These are phyloP conservation scores for Falco biarmicus DNA, from an alignment of 2,797 vertebrate genomes.

Conservation along the genomic window DNA sequence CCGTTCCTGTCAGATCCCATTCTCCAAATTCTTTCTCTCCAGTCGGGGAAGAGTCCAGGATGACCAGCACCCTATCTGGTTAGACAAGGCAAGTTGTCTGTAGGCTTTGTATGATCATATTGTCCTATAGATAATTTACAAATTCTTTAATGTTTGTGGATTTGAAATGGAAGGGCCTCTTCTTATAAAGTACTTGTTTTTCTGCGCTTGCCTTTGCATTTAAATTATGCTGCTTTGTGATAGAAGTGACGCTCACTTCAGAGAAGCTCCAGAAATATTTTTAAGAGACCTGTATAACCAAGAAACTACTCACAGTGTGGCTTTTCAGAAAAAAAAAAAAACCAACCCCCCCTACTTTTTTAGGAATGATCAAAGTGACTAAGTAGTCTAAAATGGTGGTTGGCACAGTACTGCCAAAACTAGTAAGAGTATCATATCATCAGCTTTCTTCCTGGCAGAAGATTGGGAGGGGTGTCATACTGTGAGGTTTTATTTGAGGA, in stretches of 20 bases:
- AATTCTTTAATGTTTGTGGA: background rate
- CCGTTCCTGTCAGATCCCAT: constrained; percentile 86
- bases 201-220: background rate
- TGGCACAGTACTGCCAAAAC: background rate
- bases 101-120: background rate
- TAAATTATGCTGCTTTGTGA: background rate
- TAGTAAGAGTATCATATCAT: background rate
- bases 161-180: background rate
- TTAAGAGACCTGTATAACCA: background rate
- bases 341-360: background rate
- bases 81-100: constrained; percentile 86
- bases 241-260: background rate
- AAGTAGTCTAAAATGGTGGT: background rate
- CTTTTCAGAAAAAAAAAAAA: background rate
- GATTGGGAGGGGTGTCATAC: background rate
- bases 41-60: constrained; percentile 91
- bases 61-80: constrained; percentile 81
- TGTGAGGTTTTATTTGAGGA: background rate
- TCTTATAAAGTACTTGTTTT: background rate
- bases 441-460: background rate
- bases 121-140: background rate
- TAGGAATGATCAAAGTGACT: background rate
- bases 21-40: constrained; percentile 95
- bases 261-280: background rate
- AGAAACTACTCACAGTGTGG: background rate